Base-by-base conservation (phyloP, 2,113 vertebrate genomes). In the Petrocephalus zakoni region DNA sequence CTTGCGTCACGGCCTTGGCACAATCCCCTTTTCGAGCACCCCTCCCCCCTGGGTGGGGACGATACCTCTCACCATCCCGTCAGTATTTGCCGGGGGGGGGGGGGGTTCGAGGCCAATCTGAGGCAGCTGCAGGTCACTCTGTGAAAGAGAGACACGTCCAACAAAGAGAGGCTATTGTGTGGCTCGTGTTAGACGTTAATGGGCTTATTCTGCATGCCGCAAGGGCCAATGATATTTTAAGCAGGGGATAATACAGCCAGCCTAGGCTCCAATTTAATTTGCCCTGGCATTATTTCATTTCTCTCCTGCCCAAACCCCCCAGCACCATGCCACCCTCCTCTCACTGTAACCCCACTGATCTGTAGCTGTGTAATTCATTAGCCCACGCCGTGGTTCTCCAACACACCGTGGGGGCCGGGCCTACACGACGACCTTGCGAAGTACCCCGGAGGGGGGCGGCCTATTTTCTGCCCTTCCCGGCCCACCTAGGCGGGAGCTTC, bases 101-200 rank as follows among this genome's bases (percentile, higher is more conserved):
- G 78, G 88, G 72, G 34, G 34, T 19, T 72, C n/a, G 37, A 17
- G 61, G 91, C 51, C 75, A 89, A 55, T 61, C 88, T 90, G 64
- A 58, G 89, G 87, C 90, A 88, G 85, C 46, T 4, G 52, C 89
- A 90, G 88, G 78, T 83, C 87, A 89, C 91, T 89, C 46, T 1
- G 22, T 49, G 29, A 86, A 56, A 56, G 52, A 55, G 29, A 93
- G 92, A 90, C 92, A 89, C 88, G 86, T 87, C 78, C 2, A 89
- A 90, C 93, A 94, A 95, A 94, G 94, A 94, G 92, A 91, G 88
- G 88, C 90, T 92, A 93, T 94, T 94, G 92, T 92, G 93, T 93
- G 93, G 82, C 89, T 91, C 46, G 47, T 90, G 94, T 93, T 93
- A 91, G 93, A 93, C 92, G 93, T 93, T 94, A 95, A 95, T 92